These are phyloP conservation scores for Gambusia affinis DNA, from an alignment of 2,113 vertebrate genomes.

Conservation along the genomic window DNA sequence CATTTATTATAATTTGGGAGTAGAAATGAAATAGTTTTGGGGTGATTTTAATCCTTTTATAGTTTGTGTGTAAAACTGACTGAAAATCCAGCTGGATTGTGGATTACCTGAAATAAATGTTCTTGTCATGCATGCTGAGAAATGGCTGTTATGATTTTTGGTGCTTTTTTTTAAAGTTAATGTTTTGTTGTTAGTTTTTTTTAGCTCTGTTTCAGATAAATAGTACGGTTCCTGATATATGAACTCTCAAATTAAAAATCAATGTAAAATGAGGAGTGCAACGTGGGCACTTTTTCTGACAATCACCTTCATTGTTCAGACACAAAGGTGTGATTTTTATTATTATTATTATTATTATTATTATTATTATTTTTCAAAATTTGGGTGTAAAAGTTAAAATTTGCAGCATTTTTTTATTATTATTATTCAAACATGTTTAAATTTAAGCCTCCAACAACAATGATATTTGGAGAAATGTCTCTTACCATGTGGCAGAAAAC, in stretches of 20 bases:
- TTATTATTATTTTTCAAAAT: no score
- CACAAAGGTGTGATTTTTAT: not conserved
- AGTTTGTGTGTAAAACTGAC: conserved; percentile 39
- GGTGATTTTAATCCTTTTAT: conserved; percentile 36
- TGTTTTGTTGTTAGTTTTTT: not conserved
- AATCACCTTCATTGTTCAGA: not conserved
- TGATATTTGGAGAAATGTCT: not conserved
- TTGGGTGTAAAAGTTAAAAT: no score
- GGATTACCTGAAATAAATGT: conserved; percentile 44
- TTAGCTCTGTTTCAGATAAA: not conserved
- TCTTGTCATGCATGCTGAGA: conserved; percentile 39
- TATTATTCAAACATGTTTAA: not conserved
- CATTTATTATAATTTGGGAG: conserved; percentile 37
- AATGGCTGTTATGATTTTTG: conserved; percentile 17
- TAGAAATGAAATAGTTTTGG: conserved; percentile 54
- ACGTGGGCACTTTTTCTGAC: not conserved
- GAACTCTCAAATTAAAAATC: not conserved
- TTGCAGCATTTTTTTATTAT: not conserved
- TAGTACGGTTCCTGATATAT: not conserved
- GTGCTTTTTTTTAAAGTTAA: conserved; percentile 10
- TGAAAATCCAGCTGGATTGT: conserved; percentile 20
- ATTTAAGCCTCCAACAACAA: not conserved
- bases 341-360: no score
- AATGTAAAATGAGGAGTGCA: not conserved
- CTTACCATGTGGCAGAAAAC: not conserved